These are phyloP conservation scores for Spilogale gracilis DNA, from an alignment of 2,113 vertebrate species.

Conservation along the genomic window DNA sequence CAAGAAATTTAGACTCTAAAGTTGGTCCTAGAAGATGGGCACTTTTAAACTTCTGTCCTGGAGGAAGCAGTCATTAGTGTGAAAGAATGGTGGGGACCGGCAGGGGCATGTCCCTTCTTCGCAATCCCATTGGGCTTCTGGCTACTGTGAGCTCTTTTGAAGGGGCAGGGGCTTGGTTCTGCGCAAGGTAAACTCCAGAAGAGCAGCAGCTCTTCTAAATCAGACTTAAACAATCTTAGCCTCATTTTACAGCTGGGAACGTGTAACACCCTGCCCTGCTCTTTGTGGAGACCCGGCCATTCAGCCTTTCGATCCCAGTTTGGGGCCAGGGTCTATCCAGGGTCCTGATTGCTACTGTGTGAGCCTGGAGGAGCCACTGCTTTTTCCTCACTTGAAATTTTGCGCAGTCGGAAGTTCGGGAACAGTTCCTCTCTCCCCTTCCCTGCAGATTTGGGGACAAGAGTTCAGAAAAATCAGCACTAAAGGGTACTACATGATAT, in stretches of 20 bases:
- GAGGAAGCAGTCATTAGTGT: background rate
- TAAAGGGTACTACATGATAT: background rate
- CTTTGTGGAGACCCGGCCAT: background rate
- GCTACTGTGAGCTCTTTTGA: slow-evolving; percentile 1
- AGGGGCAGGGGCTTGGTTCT: background rate
- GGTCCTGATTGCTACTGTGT: slow-evolving; percentile 73
- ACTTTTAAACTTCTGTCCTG: slow-evolving; percentile 48
- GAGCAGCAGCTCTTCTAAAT: background rate
- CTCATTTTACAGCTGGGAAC: background rate
- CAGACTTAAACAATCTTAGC: background rate
- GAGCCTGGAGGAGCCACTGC: background rate
- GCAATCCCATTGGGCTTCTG: slow-evolving; percentile 40
- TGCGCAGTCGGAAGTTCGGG: background rate
- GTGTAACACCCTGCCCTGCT: background rate
- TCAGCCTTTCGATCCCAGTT: background rate
- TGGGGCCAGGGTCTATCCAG: slow-evolving; percentile 80
- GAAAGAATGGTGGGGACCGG: background rate
- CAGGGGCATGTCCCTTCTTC: background rate
- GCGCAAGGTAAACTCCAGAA: slow-evolving; percentile 6
- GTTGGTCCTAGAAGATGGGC: background rate
- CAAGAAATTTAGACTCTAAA: slow-evolving; percentile 68
- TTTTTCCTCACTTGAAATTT: slow-evolving; percentile 17
- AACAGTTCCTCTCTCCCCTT: slow-evolving; percentile 24
- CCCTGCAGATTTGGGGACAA: background rate
- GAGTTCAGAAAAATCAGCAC: slow-evolving; percentile 49